Base-by-base conservation (phyloP, 2,888 invertebrate genomes). In the Dynastes hyllus region DNA sequence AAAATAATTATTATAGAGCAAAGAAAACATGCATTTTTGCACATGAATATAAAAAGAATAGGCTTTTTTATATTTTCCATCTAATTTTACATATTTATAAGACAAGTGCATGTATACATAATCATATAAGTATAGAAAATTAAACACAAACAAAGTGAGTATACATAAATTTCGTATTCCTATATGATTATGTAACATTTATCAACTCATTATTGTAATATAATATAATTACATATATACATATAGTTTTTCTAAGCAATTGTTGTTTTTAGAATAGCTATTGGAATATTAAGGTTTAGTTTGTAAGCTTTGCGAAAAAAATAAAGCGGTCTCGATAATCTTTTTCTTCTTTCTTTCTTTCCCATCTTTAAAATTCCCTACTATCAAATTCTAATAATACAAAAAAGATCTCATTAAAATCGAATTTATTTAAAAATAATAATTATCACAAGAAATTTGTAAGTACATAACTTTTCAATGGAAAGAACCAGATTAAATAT, bases 191-290 rank as follows among this genome's bases (percentile, higher is more conserved):
- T 81, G 86, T 85, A 86, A 86, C 87, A 87, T 86, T 86, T 84
- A 84, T 84, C 80, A 87, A 88, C 85, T 87, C 87, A 88, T 88
- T 88, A 86, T 87, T 89, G 88, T 87, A 87, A 87, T 84, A 86
- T 86, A 86, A 86, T 89, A 88, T 88, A 88, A 88, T 88, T 88
- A 88, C 86, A 87, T 85, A 88, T 88, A 88, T 88, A 88, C 88
- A 88, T 88, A 89, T 89, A 89, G 89, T 89, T 89, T 89, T 89
- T 89, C 89, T 89, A 89, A 89, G 89, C 89, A 89, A 89, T 89
- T 88, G 88, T 88, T 89, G 88, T 89, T 89, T 87, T 88, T 88
- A 88, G 88, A 87, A 81, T 89, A 89, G 88, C 88, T 88, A 89
- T 88, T 88, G 87, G 86, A 87, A 88, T 87, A 88, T 87, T 88